phyloP scores from a whole-genome alignment of 2,113 vertebrate genomes.

The Periophthalmodon schlosseri region DNA sequence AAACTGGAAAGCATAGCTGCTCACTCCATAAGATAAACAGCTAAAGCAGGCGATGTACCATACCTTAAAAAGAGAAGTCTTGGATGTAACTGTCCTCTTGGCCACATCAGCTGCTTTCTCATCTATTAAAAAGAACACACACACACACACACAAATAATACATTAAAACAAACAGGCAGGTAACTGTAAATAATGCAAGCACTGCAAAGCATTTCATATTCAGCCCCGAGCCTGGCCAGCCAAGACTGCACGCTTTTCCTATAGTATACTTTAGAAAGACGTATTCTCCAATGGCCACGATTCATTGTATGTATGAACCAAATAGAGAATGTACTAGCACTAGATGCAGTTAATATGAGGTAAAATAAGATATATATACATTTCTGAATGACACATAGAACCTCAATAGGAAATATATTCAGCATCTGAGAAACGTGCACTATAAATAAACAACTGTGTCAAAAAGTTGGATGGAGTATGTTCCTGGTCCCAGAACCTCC shows the following conservation, averaged over 20 bases:
- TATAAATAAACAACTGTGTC: not conserved
- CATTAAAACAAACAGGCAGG: not conserved
- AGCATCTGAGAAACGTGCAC: not conserved
- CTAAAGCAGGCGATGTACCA: constrained; percentile 4
- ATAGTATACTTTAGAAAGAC: not conserved
- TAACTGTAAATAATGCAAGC: not conserved
- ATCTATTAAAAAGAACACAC: constrained; percentile 57
- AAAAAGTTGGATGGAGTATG: too few relatives aligned
- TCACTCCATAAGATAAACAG: constrained; percentile 1
- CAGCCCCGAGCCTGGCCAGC: not conserved
- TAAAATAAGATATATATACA: not conserved
- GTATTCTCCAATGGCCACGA: not conserved
- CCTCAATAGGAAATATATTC: not conserved
- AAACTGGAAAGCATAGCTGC: not conserved
- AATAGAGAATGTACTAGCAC: not conserved
- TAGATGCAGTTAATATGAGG: not conserved
- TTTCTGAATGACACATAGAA: not conserved
- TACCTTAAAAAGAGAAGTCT: constrained; percentile 71
- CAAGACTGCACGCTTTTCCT: not conserved
- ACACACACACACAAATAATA: constrained; percentile 18
- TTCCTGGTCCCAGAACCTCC: not conserved
- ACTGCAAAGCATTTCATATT: not conserved
- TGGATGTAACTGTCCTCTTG: constrained; percentile 51
- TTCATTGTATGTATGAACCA: not conserved
- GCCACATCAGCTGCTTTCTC: constrained; percentile 49